Conservation (phyloP, 2,113 vertebrate genomes). For the Cephalopholis sonnerati region DNA sequence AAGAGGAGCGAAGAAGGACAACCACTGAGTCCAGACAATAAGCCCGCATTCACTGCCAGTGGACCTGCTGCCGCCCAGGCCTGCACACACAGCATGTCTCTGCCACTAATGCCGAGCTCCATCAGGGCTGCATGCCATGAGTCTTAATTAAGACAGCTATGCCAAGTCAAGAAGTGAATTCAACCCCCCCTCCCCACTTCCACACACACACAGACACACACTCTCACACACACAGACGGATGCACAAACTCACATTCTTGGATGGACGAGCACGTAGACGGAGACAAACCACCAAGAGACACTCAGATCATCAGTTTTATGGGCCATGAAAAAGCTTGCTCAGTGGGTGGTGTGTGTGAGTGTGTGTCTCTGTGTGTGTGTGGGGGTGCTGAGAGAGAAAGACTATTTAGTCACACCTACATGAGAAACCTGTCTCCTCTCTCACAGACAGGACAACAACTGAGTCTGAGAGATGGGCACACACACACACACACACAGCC, state of each 20-base stretch:
- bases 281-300: slow-evolving; percentile 57
- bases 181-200: not conserved
- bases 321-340: slow-evolving; percentile 65
- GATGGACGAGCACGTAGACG: slow-evolving; percentile 18
- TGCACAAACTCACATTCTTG: slow-evolving; percentile 30
- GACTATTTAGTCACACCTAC: slow-evolving; percentile 74
- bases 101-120: slow-evolving; percentile 54
- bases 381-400: slow-evolving; percentile 42
- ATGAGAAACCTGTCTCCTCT: slow-evolving; percentile 63
- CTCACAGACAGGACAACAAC: slow-evolving; percentile 64
- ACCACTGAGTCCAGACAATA: slow-evolving; percentile 58
- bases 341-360: slow-evolving; percentile 56
- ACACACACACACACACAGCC: not conserved
- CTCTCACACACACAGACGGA: not conserved
- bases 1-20: slow-evolving; percentile 52
- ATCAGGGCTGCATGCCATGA: slow-evolving; percentile 68
- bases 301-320: slow-evolving; percentile 70
- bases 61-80: slow-evolving; percentile 59
- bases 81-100: slow-evolving; percentile 61
- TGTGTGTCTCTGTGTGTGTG: slow-evolving; percentile 29
- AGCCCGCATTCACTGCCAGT: slow-evolving; percentile 46
- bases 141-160: slow-evolving; percentile 73
- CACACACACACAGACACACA: not conserved
- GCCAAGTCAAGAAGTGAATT: slow-evolving; percentile 73
- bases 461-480: slow-evolving; percentile 14